phyloP scores from a whole-genome alignment of 2,797 vertebrate species.

The Notamacropus eugenii region DNA sequence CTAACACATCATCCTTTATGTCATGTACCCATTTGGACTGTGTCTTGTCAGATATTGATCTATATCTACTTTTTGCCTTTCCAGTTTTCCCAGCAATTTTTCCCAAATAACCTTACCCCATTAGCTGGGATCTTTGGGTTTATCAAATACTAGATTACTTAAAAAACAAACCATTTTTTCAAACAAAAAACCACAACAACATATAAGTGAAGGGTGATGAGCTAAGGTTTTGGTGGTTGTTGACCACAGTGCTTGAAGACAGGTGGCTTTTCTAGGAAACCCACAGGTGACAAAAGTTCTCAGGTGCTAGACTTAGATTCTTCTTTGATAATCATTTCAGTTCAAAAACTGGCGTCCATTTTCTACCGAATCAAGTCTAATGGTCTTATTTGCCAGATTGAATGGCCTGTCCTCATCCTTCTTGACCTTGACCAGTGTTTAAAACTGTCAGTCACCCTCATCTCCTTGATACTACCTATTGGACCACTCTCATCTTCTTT shows the following conservation, averaged over 20 bases:
- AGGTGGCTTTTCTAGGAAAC: background rate
- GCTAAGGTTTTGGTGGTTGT: background rate
- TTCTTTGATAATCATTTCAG: background rate
- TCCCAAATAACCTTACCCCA: background rate
- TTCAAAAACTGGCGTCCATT: background rate
- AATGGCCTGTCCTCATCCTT: background rate
- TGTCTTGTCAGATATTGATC: background rate
- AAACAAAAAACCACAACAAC: too few relatives aligned
- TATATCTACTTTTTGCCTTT: background rate
- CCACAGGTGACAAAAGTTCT: background rate
- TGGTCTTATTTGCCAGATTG: background rate
- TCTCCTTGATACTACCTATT: background rate
- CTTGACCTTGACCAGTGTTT: background rate
- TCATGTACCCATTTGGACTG: background rate
- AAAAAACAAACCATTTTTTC: background rate
- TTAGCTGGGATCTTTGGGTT: background rate
- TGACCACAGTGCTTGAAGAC: background rate
- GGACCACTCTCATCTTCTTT: background rate
- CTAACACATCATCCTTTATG: background rate
- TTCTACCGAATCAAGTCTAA: background rate
- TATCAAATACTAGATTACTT: background rate
- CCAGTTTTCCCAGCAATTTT: background rate
- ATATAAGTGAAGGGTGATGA: too few relatives aligned
- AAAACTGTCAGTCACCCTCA: background rate
- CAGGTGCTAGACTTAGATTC: background rate